Percentiles rank a stretch among this genome's conserved stretches.
Evolutionary conservation across 1,140 invertebrate genomes (phyloP).

Genomic region (Pogonomyrmex barbatus): DNA sequence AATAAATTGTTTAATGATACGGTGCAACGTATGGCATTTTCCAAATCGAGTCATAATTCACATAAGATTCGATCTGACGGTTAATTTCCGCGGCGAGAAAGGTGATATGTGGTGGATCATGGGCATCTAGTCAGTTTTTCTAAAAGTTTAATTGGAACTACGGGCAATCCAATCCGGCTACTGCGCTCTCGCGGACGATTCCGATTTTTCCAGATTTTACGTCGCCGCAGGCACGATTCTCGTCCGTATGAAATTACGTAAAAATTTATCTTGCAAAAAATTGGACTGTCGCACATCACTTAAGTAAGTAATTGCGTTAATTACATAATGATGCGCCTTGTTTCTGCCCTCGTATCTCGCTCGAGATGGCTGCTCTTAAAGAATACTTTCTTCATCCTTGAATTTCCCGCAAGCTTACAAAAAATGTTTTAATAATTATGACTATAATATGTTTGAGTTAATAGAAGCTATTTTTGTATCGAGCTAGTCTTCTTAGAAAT

Average conservation of each 20-base stretch:
- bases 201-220: constrained; percentile 4
- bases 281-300: neutral
- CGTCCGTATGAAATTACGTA: neutral
- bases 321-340: neutral
- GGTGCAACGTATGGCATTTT: constrained; percentile 5
- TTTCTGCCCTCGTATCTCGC: neutral
- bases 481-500: neutral
- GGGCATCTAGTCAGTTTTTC: constrained; percentile 43
- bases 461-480: neutral
- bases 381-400: neutral
- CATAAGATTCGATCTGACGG: constrained; percentile 60
- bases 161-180: constrained; percentile 25
- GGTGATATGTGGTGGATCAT: constrained; percentile 32
- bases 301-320: constrained; percentile 26
- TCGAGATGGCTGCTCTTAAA: neutral
- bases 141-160: constrained; percentile 59
- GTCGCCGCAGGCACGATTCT: neutral
- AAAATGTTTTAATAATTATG: neutral
- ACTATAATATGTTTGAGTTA: constrained; percentile 12
- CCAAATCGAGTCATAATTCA: constrained; percentile 54
- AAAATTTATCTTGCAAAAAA: constrained; percentile 35
- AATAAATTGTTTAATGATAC: constrained; percentile 16
- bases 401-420: neutral
- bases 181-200: constrained; percentile 8
- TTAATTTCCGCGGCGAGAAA: constrained; percentile 56